Base-by-base conservation (phyloP, 2,888 invertebrate species). In the Rhynchonema sp. region DNA sequence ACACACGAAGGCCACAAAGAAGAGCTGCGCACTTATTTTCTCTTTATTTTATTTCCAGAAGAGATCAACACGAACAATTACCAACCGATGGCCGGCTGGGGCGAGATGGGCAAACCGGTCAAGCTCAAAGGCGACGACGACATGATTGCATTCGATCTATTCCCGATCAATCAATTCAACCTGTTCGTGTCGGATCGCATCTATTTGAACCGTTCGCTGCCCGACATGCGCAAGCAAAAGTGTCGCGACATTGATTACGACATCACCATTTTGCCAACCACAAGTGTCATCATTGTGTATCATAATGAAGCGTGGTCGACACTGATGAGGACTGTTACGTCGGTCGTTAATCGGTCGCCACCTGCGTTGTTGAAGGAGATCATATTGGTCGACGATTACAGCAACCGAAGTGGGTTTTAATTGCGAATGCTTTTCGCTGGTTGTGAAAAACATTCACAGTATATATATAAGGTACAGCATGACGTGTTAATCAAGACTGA, bases 291-390 rank as follows among this genome's bases (percentile, higher is more conserved):
- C 58, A 90, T 98, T 65, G 92, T 96, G 1, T 96, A 96, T 74
- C 96, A 98, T 74, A 98, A 98, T 74, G 98, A 98, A 77, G 96
- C 96, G 0, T 96, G 91, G 90, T 92, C 94, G 1, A 94, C 96
- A 0, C 79, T 98, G 20, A 78, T 96, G 68, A 80, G 98, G 59
- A 96, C 96, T 0, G 88, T 96, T 46, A 89, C 90, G 85, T 92
- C 91, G 73, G 91, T 89, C 30, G 92, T 98, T 68, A 89, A 89
- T 76, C 80, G 94, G 60, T 94, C 96, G 1, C 96, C 96, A 2
- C 79, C 81, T 62, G 80, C 84, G 1, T 77, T 94, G 59, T 80
- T 98, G 59, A 84, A 85, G 71, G 96, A 98, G 78, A 86, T 98
- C 69, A 89, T 98, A 65, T 81, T 98, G 52, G 96, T 98, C 2